A percentile compares a stretch with the other conserved stretches of the same genome.
Conservation (phyloP, 2,888 invertebrate genomes). For the Torymus aiolomorphi region DNA sequence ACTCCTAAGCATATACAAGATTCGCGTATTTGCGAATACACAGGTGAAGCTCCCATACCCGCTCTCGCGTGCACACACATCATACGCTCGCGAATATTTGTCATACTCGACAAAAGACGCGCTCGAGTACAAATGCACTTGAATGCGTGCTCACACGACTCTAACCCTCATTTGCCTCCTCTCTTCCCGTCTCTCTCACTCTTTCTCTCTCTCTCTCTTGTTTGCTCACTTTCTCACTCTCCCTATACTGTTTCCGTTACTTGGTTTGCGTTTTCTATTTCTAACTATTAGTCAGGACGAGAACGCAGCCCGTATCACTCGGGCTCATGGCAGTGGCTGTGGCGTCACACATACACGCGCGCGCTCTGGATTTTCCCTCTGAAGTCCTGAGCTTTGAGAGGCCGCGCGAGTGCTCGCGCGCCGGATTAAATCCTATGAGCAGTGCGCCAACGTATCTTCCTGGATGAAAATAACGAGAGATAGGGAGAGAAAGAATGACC, state of each 20-base stretch:
- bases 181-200: too few relatives aligned
- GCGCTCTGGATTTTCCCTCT: conserved; percentile 30
- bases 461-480: conserved; percentile 59
- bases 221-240: too few relatives aligned
- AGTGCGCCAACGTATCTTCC: conserved; percentile 10
- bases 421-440: conserved; percentile 42
- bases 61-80: background rate
- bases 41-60: too few relatives aligned
- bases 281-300: background rate
- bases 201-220: too few relatives aligned
- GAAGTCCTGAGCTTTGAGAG: conserved; percentile 43
- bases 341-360: background rate
- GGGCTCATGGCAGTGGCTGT: background rate
- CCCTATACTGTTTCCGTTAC: too few relatives aligned
- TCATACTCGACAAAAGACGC: conserved; percentile 11
- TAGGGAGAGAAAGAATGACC: conserved; percentile 42
- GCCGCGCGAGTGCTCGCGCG: background rate
- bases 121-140: conserved; percentile 10
- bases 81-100: conserved; percentile 5
- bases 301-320: background rate
- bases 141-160: too few relatives aligned
- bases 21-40: too few relatives aligned
- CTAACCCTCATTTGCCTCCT: too few relatives aligned
- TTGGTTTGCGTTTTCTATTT: too few relatives aligned
- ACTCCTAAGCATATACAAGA: too few relatives aligned